Evolutionary conservation across 2,797 vertebrate species (phyloP), one percentile per base, ranked within the genome.

Genomic region (Phalloptychus januarius): DNA sequence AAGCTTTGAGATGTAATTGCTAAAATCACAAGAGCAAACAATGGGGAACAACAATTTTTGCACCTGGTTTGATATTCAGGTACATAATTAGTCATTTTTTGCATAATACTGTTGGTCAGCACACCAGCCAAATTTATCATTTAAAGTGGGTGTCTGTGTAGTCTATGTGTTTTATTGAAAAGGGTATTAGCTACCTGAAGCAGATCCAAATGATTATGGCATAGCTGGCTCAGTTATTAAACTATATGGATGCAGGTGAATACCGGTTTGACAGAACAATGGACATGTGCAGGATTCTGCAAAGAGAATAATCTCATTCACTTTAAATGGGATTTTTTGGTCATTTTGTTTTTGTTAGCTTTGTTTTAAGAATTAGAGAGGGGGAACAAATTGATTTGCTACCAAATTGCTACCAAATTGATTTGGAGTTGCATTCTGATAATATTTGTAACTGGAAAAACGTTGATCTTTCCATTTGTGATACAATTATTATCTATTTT

Each of bases 181-280:
- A 36, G 33, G 16, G 50, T 36, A 44, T 74, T 33, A 52, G 28
- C 38, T 31, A 46, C n/a, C 42, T 50, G 33, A 50, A 38, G 56
- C 16, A 28, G 71, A 28, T 20, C 38, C 36, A 61, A 65, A 65
- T 73, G 11, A 63, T 28, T 25, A 44, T 50, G 31, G 12, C 25
- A 25, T 58, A 38, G 58, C 71, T 73, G n/a, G 71, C 36, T 78
- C 31, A 50, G 56, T 50, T 65, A 42, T 48, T 74, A 20, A 33
- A 48, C 46, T 42, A 52, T 40, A 67, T 25, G 28, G 58, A 44
- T 54, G 42, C 38, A 79, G 31, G 46, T 42, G 13, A 28, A 54
- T n/a, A 36, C 38, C 15, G 15, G 16, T 50, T 40, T 65, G 44
- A 20, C 8, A 31, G 61, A 72, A 25, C 25, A 71, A 71, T 71